Conservation (phyloP, 35 echinoderm and acorn worm species). For the Nesometra sesokonis region DNA sequence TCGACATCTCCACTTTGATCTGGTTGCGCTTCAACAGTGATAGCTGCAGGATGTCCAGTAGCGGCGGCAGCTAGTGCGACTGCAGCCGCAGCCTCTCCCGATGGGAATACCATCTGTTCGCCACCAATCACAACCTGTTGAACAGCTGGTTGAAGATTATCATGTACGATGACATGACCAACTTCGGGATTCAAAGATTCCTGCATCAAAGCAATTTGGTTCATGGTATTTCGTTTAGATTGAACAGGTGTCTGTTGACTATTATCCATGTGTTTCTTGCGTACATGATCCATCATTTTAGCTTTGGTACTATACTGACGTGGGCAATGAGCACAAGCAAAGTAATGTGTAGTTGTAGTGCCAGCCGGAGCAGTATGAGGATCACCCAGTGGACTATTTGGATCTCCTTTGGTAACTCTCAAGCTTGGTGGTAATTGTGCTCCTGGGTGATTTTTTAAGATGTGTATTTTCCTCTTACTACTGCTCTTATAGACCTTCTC, state of each 20-base stretch:
- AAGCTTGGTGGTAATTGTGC: slow-evolving; percentile 72
- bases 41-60: background rate
- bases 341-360: slow-evolving; percentile 94
- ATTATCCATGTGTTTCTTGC: slow-evolving; percentile 97
- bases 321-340: slow-evolving; percentile 97
- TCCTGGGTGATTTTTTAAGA: slow-evolving; percentile 93
- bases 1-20: background rate
- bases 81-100: background rate
- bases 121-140: background rate
- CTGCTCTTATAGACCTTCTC: slow-evolving; percentile 99
- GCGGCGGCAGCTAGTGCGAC: background rate
- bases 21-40: background rate
- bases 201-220: background rate
- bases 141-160: background rate
- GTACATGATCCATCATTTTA: slow-evolving; percentile 98
- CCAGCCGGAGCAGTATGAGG: slow-evolving; percentile 94
- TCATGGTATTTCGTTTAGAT: background rate
- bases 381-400: slow-evolving; percentile 61
- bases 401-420: slow-evolving; percentile 72
- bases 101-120: background rate
- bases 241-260: slow-evolving; percentile 22
- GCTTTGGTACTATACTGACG: slow-evolving; percentile 98
- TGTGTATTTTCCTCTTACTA: slow-evolving; percentile 97
- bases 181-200: background rate
- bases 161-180: background rate